A percentile compares a stretch with the other conserved stretches of the same genome.
Evolutionary conservation across 1,140 invertebrate species (phyloP).

Genomic region (Choristoneura fumiferana): DNA sequence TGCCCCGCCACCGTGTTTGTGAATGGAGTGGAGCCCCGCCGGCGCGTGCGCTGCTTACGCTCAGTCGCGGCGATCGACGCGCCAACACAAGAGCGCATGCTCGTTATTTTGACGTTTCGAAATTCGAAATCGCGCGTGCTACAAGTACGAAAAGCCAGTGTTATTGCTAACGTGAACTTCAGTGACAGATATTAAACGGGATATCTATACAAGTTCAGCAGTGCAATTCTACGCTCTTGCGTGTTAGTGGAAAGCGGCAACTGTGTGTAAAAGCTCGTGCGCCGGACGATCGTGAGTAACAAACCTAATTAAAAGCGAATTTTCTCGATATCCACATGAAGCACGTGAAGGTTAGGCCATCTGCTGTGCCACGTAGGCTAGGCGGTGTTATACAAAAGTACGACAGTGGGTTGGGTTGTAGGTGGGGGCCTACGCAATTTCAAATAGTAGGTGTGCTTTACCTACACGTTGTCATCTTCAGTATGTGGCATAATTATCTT

Average conservation of each 20-base stretch:
- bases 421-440: constrained; percentile 62
- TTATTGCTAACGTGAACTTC: constrained; percentile 9
- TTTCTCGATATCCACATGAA: constrained; percentile 43
- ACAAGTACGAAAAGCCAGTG: constrained; percentile 9
- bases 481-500: constrained; percentile 47
- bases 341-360: constrained; percentile 40
- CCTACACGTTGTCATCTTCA: constrained; percentile 48
- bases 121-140: constrained; percentile 54
- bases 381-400: constrained; percentile 60
- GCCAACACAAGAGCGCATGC: constrained; percentile 58
- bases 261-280: constrained; percentile 44
- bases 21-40: constrained; percentile 73
- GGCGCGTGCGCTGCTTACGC: constrained; percentile 62
- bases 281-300: constrained; percentile 55
- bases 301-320: constrained; percentile 35
- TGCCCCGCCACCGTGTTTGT: constrained; percentile 65
- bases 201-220: constrained; percentile 23
- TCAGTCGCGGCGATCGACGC: constrained; percentile 66
- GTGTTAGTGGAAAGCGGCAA: constrained; percentile 33
- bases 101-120: constrained; percentile 53
- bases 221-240: constrained; percentile 26
- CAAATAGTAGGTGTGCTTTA: constrained; percentile 64
- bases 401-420: constrained; percentile 59
- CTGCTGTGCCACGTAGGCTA: constrained; percentile 63
- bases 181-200: constrained; percentile 1